Conservation (phyloP, 2,113 vertebrate genomes). For the Actenoides lindsayi region DNA sequence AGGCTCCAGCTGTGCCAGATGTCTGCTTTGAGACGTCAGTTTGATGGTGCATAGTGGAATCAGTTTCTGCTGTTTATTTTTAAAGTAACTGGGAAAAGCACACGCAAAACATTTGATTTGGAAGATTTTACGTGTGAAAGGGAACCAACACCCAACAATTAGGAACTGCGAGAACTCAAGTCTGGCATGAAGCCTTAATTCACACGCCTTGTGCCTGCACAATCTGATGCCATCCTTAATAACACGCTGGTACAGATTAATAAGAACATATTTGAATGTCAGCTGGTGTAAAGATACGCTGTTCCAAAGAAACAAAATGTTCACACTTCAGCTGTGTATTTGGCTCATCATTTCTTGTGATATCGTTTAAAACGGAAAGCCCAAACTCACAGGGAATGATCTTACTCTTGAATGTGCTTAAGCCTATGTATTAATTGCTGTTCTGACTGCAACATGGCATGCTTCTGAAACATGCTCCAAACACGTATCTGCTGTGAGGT, state of each 20-base stretch:
- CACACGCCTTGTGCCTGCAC: background rate
- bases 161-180: background rate
- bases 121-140: constrained; percentile 1
- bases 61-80: background rate
- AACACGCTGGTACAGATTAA: constrained; percentile 12
- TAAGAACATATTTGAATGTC: constrained; percentile 29
- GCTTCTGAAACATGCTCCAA: background rate
- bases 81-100: background rate
- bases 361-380: background rate
- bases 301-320: constrained; percentile 22
- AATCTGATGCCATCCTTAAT: background rate
- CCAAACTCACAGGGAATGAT: background rate
- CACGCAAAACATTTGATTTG: background rate
- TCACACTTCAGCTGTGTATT: background rate
- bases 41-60: background rate
- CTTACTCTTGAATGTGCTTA: background rate
- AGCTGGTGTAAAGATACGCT: background rate
- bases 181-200: background rate
- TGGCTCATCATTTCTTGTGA: background rate
- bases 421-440: background rate
- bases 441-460: background rate
- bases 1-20: background rate
- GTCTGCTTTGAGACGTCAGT: background rate
- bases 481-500: background rate
- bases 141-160: background rate